phyloP scores from a whole-genome alignment of 2,888 invertebrate genomes.

The Cerceris rybyensis region DNA sequence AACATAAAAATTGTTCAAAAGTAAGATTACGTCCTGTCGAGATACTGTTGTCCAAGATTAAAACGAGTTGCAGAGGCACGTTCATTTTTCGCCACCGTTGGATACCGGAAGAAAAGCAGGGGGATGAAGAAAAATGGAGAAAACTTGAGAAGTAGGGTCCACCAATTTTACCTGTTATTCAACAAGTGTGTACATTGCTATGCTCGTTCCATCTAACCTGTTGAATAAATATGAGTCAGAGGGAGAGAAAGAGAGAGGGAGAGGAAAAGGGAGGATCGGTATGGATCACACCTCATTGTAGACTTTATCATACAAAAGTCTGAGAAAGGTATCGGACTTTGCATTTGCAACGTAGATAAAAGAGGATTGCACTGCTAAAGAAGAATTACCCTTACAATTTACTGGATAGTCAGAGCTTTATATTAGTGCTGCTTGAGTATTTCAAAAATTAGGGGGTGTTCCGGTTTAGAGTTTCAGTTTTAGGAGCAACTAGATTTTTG shows the following conservation, averaged over 20 bases:
- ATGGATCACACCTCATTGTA: background rate
- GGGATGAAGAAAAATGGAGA: background rate
- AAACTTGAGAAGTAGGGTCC: background rate
- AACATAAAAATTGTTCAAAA: background rate
- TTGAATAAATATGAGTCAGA: constrained; percentile 40
- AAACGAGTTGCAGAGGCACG: background rate
- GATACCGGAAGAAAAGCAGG: background rate
- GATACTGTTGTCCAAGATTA: background rate
- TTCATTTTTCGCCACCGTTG: background rate
- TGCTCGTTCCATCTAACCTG: constrained; percentile 36
- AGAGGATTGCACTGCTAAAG: no score
- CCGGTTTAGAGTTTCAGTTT: no score
- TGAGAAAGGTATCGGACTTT: no score
- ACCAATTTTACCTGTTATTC: constrained; percentile 35
- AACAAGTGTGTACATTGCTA: constrained; percentile 50
- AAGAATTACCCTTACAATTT: no score
- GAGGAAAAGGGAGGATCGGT: background rate
- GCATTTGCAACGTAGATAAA: no score
- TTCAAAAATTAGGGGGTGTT: no score
- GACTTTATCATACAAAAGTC: no score
- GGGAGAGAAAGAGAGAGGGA: background rate
- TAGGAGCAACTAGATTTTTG: no score
- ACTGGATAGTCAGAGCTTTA: no score
- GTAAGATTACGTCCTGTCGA: no score
- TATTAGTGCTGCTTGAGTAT: no score